Evolutionary conservation across 2,888 invertebrate species (phyloP).

Genomic region (Trissolcus brochymenae): DNA sequence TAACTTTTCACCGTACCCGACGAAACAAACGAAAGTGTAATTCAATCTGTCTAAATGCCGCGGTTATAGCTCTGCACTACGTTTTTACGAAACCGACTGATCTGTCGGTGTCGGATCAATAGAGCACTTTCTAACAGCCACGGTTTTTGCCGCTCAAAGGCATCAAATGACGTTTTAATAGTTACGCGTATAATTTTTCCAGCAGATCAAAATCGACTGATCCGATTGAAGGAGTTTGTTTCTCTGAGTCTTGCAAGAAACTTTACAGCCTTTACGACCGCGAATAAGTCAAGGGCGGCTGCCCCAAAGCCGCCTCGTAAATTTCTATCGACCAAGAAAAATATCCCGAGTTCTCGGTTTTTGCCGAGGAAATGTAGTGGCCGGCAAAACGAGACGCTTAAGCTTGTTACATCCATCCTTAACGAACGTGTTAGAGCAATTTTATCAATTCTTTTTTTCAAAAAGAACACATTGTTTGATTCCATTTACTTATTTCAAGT

Average conservation of each 20-base stretch:
- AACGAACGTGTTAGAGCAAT: constrained; percentile 19
- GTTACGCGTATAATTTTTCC: constrained; percentile 12
- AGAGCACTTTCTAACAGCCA: neutral
- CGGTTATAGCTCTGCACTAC: constrained; percentile 32
- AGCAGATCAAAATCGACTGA: constrained; percentile 19
- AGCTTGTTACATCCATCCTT: constrained; percentile 13
- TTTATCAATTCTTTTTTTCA: neutral
- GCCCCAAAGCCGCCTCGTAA: constrained; percentile 46
- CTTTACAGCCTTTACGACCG: constrained; percentile 45
- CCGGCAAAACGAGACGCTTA: constrained; percentile 19
- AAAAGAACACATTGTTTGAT: neutral
- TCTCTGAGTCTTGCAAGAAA: constrained; percentile 31
- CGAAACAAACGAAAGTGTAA: constrained; percentile 43
- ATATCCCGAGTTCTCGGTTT: constrained; percentile 35
- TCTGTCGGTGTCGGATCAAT: constrained; percentile 23
- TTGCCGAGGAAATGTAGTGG: constrained; percentile 33
- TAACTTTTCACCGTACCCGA: constrained; percentile 22
- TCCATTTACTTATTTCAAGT: neutral
- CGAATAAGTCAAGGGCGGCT: constrained; percentile 48
- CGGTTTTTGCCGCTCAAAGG: constrained; percentile 2
- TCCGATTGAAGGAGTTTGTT: constrained; percentile 27
- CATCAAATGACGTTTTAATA: constrained; percentile 15
- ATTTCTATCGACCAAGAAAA: constrained; percentile 51
- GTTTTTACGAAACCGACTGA: neutral
- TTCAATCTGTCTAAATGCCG: constrained; percentile 45